A percentile compares a stretch with the other conserved stretches of the same genome.
Evolutionary conservation across 1,140 invertebrate genomes (phyloP).

Genomic region (Parasteatoda tepidariorum): DNA sequence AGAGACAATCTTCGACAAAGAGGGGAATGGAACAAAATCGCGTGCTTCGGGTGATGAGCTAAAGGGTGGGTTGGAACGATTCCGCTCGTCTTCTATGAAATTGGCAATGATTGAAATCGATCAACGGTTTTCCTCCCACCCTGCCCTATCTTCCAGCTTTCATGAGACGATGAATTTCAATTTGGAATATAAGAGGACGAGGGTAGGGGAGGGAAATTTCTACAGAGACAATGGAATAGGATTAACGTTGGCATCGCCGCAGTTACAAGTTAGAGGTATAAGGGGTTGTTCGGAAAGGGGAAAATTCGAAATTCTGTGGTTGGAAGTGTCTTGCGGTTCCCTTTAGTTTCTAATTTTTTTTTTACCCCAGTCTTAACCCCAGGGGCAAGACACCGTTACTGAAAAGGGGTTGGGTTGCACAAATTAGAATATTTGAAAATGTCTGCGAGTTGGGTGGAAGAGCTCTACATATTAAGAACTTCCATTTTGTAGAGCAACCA

Average conservation of each 20-base stretch:
- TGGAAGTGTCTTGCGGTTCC: not conserved
- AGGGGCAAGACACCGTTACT: not conserved
- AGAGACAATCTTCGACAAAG: no score
- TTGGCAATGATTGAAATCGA: constrained; percentile 59
- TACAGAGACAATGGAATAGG: not conserved
- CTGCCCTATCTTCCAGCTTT: not conserved
- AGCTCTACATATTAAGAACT: not conserved
- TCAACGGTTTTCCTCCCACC: constrained; percentile 4
- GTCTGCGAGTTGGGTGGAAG: not conserved
- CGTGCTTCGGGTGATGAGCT: constrained; percentile 12
- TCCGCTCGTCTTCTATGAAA: constrained; percentile 24
- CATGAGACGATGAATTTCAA: constrained; percentile 53
- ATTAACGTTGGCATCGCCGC: not conserved
- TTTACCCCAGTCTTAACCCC: not conserved
- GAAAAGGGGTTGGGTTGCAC: not conserved
- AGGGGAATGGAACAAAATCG: not conserved
- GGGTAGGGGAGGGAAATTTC: constrained; percentile 4
- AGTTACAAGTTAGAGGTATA: constrained; percentile 11
- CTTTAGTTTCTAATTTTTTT: not conserved
- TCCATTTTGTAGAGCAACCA: not conserved
- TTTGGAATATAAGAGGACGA: constrained; percentile 26
- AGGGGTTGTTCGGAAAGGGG: no score
- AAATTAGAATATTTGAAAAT: not conserved
- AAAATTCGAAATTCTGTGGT: not conserved
- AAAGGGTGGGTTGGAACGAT: not conserved